phyloP scores from a whole-genome alignment of 1,140 invertebrate genomes.

The Drosophila murphyi region DNA sequence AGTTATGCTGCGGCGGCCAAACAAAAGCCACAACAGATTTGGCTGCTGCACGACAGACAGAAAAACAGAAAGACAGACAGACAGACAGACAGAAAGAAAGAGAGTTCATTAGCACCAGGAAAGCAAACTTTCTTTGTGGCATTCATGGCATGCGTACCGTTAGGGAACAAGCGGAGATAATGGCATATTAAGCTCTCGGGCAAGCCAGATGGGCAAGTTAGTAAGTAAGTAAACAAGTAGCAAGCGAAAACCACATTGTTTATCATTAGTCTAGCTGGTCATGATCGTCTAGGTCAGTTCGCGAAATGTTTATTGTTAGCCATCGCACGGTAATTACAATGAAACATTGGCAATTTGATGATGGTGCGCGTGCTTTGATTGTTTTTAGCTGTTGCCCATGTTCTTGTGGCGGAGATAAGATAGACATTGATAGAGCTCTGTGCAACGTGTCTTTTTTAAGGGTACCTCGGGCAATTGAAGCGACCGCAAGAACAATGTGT shows the following conservation, averaged over 20 bases:
- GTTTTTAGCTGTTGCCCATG: constrained; percentile 7
- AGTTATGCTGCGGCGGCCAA: constrained; percentile 38
- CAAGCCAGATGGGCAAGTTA: constrained; percentile 11
- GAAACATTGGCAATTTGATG: constrained; percentile 53
- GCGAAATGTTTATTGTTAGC: constrained; percentile 9
- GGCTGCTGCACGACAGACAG: constrained; percentile 4
- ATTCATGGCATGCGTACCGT: constrained; percentile 38
- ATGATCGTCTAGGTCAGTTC: constrained; percentile 67
- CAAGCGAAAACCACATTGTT: constrained; percentile 6
- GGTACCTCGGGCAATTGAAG: constrained; percentile 1
- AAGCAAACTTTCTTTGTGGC: constrained; percentile 38
- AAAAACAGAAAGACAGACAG: no score
- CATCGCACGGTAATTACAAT: constrained; percentile 61
- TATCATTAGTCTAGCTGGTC: constrained; percentile 40
- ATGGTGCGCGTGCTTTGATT: constrained; percentile 58
- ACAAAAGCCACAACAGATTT: constrained; percentile 59
- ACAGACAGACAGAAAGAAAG: constrained; percentile 17
- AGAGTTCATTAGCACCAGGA: constrained; percentile 65
- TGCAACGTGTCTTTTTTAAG: background rate
- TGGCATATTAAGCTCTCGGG: constrained; percentile 11
- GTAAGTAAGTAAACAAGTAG: background rate
- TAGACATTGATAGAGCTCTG: constrained; percentile 16
- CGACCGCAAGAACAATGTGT: constrained; percentile 10
- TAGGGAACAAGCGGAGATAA: constrained; percentile 43
- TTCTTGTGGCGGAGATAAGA: constrained; percentile 33